phyloP scores from a whole-genome alignment of 2,888 invertebrate genomes.

The Dynastes maya region DNA sequence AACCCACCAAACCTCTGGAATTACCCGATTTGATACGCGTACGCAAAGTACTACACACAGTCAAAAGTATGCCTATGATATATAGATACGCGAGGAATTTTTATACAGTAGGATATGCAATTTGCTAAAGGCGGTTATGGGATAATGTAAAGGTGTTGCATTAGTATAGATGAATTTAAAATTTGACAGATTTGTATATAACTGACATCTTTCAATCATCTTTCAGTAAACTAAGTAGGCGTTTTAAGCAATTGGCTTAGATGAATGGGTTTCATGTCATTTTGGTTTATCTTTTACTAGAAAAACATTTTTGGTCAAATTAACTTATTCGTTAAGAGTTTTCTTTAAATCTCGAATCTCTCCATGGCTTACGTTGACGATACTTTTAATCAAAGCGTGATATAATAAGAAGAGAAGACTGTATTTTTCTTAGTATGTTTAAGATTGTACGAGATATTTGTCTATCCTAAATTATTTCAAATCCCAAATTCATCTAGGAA shows the following conservation, averaged over 20 bases:
- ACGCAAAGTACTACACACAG: constrained; percentile 18
- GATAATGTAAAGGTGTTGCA: neutral
- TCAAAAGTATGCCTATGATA: constrained; percentile 57
- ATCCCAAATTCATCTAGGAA: no score
- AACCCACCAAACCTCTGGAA: constrained; percentile 68
- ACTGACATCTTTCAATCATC: constrained; percentile 61
- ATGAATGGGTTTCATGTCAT: no score
- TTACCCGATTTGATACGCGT: constrained; percentile 70
- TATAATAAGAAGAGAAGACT: no score
- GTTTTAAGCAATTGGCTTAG: constrained; percentile 14
- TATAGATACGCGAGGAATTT: constrained; percentile 62
- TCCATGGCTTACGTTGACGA: no score
- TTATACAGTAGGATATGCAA: constrained; percentile 59
- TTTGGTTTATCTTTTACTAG: no score
- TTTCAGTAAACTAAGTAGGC: constrained; percentile 62
- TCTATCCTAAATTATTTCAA: no score
- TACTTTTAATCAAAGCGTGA: no score
- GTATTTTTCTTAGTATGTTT: no score
- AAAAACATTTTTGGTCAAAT: no score
- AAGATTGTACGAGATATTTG: no score
- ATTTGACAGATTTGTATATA: constrained; percentile 67
- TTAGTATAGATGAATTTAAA: constrained; percentile 56
- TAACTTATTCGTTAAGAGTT: no score
- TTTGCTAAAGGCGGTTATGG: constrained; percentile 61
- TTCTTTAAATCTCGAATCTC: no score